Conservation (phyloP, 2,113 vertebrate species). For the Pipra filicauda region DNA sequence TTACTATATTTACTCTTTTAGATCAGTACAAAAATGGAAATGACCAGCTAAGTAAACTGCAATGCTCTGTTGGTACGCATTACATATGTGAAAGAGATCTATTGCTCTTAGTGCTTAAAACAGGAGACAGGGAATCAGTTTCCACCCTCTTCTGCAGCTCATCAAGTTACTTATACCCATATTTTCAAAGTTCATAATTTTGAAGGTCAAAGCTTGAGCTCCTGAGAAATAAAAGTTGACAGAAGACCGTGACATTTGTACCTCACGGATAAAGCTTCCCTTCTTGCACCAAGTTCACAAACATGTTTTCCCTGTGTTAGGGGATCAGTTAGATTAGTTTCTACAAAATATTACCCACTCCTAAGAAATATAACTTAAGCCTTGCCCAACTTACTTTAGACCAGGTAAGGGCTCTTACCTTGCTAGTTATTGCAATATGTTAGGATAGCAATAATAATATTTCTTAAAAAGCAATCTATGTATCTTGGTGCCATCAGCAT, state of each 20-base stretch:
- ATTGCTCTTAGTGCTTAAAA: not conserved
- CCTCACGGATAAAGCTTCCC: not conserved
- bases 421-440: not conserved
- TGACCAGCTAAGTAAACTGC: not conserved
- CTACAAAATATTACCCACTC: not conserved
- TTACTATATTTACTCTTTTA: not conserved
- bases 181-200: not conserved
- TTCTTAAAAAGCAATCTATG: not conserved
- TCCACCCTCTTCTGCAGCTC: not conserved
- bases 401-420: not conserved
- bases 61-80: not conserved
- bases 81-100: not conserved
- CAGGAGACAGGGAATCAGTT: not conserved
- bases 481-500: not conserved
- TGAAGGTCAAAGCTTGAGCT: not conserved
- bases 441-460: not conserved
- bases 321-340: not conserved
- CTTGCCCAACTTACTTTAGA: not conserved
- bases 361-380: not conserved
- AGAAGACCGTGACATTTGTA: not conserved
- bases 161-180: not conserved
- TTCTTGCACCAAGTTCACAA: not conserved
- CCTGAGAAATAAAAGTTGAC: not conserved
- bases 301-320: not conserved
- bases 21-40: not conserved